These are phyloP conservation scores for Eptesicus fuscus DNA, from an alignment of 2,113 vertebrate species.

Conservation along the genomic window DNA sequence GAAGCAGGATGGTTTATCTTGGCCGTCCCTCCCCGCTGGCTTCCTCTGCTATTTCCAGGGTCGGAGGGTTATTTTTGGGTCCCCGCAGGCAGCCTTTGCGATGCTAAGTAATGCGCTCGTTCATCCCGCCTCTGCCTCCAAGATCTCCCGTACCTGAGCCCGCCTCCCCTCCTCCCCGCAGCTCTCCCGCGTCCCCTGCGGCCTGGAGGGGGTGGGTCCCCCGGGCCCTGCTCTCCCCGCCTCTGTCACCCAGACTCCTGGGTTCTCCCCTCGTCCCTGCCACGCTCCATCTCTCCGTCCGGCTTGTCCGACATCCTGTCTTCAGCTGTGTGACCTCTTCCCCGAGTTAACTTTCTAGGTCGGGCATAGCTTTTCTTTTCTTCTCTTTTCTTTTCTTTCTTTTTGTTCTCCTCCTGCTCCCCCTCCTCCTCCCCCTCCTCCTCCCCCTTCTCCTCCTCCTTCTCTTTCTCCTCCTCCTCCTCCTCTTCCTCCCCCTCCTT, in stretches of 20 bases:
- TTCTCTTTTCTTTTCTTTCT: too few species aligned
- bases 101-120: neutral
- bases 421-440: too few species aligned
- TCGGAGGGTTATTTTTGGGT: neutral
- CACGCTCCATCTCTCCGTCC: neutral
- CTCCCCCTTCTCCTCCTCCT: too few species aligned
- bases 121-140: too few species aligned
- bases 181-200: fast-evolving
- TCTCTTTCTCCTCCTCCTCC: fast-evolving
- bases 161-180: fast-evolving
- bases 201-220: fast-evolving
- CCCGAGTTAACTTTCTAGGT: neutral
- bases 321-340: too few species aligned
- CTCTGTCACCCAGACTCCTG: neutral
- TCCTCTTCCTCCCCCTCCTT: too few species aligned
- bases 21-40: neutral
- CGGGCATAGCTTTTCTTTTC: too few species aligned
- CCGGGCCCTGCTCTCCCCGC: fast-evolving
- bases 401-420: too few species aligned
- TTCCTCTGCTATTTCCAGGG: neutral
- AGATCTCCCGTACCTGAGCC: fast-evolving
- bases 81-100: too few species aligned
- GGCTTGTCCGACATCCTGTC: neutral
- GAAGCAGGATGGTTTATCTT: neutral
- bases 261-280: fast-evolving